phyloP scores from a whole-genome alignment of 2,888 invertebrate genomes.

The Cataglyphis altisquamis region DNA sequence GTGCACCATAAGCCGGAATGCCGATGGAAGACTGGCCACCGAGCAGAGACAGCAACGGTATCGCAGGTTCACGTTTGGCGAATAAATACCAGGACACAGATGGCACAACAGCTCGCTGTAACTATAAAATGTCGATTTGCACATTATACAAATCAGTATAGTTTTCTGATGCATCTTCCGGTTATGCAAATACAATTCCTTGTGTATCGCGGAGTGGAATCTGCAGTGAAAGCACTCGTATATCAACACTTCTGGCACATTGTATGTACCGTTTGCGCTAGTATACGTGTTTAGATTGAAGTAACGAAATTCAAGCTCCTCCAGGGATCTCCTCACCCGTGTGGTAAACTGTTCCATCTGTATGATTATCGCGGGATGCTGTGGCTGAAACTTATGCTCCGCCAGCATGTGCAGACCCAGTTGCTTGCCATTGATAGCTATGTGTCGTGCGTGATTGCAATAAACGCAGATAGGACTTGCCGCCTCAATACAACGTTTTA shows the following conservation, averaged over 20 bases:
- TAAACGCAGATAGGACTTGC: constrained; percentile 92
- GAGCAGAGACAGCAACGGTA: constrained; percentile 95
- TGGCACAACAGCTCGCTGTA: constrained; percentile 96
- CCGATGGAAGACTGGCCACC: constrained; percentile 92
- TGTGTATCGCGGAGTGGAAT: constrained; percentile 92
- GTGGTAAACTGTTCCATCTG: constrained; percentile 88
- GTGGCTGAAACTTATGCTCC: constrained; percentile 91
- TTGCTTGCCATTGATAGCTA: constrained; percentile 94
- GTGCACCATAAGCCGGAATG: constrained; percentile 96
- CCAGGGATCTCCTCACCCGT: constrained; percentile 89
- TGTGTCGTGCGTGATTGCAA: constrained; percentile 94
- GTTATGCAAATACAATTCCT: constrained; percentile 95
- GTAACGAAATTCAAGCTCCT: constrained; percentile 89
- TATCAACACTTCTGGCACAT: constrained; percentile 89
- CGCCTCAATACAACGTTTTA: constrained; percentile 91
- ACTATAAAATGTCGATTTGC: constrained; percentile 94
- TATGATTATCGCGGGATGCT: constrained; percentile 85
- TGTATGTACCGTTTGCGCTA: constrained; percentile 87
- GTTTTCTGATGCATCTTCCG: constrained; percentile 95
- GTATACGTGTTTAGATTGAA: constrained; percentile 92
- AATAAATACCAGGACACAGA: constrained; percentile 93
- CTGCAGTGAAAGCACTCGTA: constrained; percentile 96
- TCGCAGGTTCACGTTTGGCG: constrained; percentile 88
- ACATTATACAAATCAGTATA: constrained; percentile 94
- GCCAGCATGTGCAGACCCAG: constrained; percentile 93